A percentile compares a stretch with the other conserved stretches of the same genome.
Evolutionary conservation across 1,140 invertebrate species (phyloP).

Genomic region (Acromyrmex charruanus): DNA sequence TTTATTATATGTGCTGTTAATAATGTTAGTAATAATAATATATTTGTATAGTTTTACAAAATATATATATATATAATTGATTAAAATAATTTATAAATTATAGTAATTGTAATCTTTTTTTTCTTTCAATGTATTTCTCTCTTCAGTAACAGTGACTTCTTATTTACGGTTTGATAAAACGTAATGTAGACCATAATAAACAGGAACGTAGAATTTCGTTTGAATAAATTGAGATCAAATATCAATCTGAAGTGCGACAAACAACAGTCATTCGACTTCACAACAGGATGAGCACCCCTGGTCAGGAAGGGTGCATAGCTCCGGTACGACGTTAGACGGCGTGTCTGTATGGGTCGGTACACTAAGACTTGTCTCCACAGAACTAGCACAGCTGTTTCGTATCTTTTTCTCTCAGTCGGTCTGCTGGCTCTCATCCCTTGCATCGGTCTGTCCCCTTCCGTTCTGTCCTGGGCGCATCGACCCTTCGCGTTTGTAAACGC

Average conservation of each 20-base stretch:
- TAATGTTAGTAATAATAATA: too few species aligned
- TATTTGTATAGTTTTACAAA: too few species aligned
- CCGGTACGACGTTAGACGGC: constrained; percentile 65
- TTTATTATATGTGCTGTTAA: too few species aligned
- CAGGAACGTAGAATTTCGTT: background rate
- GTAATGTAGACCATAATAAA: background rate
- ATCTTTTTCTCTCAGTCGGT: constrained; percentile 72
- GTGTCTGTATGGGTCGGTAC: constrained; percentile 72
- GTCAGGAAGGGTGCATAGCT: constrained; percentile 76
- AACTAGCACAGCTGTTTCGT: constrained; percentile 80
- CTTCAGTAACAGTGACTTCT: background rate
- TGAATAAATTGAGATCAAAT: background rate
- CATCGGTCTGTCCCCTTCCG: constrained; percentile 73
- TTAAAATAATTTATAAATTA: too few species aligned
- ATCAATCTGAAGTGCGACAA: background rate
- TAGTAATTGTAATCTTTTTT: too few species aligned
- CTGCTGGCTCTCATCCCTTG: constrained; percentile 68
- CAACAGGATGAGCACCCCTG: constrained; percentile 75
- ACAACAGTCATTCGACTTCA: constrained; percentile 3
- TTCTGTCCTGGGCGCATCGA: constrained; percentile 68
- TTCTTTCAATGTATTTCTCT: too few species aligned
- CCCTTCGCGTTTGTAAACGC: constrained; percentile 61
- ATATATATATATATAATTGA: too few species aligned
- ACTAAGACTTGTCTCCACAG: constrained; percentile 79
- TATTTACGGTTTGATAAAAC: background rate